phyloP scores from a whole-genome alignment of 2,797 vertebrate species.

The Crocidura indochinensis region DNA sequence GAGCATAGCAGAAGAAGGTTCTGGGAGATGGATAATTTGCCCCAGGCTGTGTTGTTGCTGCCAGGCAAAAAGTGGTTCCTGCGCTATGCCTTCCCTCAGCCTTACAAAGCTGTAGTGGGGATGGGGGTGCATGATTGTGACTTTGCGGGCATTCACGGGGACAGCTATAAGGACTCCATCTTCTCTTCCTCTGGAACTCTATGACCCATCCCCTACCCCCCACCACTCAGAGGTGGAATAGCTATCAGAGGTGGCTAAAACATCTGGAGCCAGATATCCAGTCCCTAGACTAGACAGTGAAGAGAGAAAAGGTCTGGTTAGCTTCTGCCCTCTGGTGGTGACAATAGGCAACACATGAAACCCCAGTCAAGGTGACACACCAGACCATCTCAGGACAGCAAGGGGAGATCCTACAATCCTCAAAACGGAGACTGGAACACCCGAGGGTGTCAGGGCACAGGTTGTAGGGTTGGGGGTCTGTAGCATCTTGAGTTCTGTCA shows the following conservation, averaged over 20 bases:
- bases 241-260: not conserved
- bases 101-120: not conserved
- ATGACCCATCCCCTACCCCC: not conserved
- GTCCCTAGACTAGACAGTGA: not conserved
- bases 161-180: constrained; percentile 5
- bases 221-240: not conserved
- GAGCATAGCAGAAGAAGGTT: not conserved
- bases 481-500: not conserved
- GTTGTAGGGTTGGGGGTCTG: not conserved
- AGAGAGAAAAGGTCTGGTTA: constrained; percentile 35
- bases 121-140: not conserved
- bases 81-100: not conserved
- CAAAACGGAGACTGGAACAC: not conserved
- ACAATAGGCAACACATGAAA: constrained; percentile 16
- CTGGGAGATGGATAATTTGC: not conserved
- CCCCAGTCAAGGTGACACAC: constrained; percentile 75
- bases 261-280: not conserved
- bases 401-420: not conserved
- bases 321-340: constrained; percentile 82
- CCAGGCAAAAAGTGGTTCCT: not conserved
- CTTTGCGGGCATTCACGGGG: not conserved
- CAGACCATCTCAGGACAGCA: constrained; percentile 46
- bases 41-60: not conserved
- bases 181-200: not conserved
- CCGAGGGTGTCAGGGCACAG: not conserved